These are phyloP conservation scores for Bubo bubo DNA, from an alignment of 2,113 vertebrate species.

Conservation along the genomic window DNA sequence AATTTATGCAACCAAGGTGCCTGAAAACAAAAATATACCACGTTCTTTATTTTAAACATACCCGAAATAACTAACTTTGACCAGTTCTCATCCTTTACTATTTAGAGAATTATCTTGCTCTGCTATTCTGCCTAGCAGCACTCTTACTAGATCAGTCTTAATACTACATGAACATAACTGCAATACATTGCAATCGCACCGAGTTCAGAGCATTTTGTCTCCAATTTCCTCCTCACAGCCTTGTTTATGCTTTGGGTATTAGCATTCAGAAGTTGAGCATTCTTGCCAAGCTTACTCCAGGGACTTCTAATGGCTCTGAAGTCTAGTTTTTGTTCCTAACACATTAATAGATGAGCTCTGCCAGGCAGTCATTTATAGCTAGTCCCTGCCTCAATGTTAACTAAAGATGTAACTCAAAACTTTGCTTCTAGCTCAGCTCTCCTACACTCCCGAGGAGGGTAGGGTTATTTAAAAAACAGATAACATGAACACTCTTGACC, in stretches of 20 bases:
- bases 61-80: not conserved
- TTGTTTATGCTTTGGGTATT: not conserved
- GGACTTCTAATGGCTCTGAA: not conserved
- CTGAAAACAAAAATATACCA: not conserved
- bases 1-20: not conserved
- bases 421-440: not conserved
- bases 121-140: not conserved
- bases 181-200: fast-evolving
- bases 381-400: not conserved
- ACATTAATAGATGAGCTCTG: not conserved
- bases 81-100: not conserved
- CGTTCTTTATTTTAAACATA: not conserved
- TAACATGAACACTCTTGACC: not conserved
- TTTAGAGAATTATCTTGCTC: not conserved
- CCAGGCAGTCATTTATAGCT: not conserved
- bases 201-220: not conserved
- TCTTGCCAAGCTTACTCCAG: not conserved
- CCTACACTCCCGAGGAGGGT: not conserved
- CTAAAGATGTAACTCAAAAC: not conserved
- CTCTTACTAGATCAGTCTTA: not conserved
- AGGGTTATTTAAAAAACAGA: not conserved
- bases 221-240: not conserved
- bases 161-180: not conserved
- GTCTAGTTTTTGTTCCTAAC: not conserved
- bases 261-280: not conserved